Percentiles rank a stretch among this genome's conserved stretches.
Evolutionary conservation across 2,113 vertebrate species (phyloP).

Genomic region (Pardalotus punctatus): DNA sequence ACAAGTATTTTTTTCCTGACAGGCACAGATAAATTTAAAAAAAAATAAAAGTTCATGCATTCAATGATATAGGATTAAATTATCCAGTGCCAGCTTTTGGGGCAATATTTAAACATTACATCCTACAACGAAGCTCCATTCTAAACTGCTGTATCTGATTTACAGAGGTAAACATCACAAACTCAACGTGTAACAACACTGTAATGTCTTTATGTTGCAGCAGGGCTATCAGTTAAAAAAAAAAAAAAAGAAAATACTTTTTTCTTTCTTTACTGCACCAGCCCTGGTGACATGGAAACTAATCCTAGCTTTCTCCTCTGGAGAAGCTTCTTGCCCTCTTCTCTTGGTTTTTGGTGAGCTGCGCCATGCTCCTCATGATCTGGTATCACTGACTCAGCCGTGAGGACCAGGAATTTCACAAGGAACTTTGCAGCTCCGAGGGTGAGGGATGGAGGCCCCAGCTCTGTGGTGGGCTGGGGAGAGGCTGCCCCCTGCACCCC

Average conservation of each 20-base stretch:
- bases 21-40: not conserved
- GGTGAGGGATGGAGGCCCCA: not conserved
- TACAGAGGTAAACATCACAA: conserved; percentile 13
- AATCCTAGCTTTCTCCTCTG: not conserved
- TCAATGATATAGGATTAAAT: conserved; percentile 32
- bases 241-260: not conserved
- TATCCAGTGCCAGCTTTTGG: conserved; percentile 47
- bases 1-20: not conserved
- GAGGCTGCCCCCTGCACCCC: conserved; percentile 7
- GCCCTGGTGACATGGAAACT: not conserved
- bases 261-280: not conserved
- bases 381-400: not conserved
- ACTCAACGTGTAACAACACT: not conserved
- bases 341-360: not conserved
- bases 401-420: not conserved
- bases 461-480: not conserved
- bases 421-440: not conserved
- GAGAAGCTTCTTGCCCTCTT: not conserved
- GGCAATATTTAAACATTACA: conserved; percentile 50
- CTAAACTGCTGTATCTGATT: conserved; percentile 4
- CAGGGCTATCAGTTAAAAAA: not conserved
- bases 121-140: conserved; percentile 6
- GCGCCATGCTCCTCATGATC: not conserved
- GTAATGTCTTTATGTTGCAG: not conserved
- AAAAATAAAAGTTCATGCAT: not conserved